Conservation (phyloP, 2,797 vertebrate genomes). For the Lepus townsendii region DNA sequence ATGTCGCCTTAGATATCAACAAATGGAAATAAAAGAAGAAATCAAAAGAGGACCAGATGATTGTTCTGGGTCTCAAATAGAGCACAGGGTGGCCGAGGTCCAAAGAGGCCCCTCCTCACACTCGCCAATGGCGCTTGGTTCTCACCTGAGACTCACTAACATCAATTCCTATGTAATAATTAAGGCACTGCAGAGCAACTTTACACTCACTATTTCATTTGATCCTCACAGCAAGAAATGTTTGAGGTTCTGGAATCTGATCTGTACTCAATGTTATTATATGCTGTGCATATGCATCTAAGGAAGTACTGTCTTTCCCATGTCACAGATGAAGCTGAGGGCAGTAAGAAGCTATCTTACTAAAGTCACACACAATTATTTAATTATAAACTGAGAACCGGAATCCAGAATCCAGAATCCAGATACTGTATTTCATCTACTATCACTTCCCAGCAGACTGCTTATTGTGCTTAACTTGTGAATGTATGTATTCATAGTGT, state of each 20-base stretch:
- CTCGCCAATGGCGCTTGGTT: not conserved
- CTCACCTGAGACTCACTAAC: not conserved
- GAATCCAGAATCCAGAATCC: not conserved
- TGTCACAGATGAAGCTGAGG: not conserved
- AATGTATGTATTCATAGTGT: not conserved
- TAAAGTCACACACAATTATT: not conserved
- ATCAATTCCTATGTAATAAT: not conserved
- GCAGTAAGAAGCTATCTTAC: no score
- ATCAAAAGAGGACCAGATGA: not conserved
- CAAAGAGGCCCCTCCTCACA: no score
- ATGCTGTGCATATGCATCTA: not conserved
- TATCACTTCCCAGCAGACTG: not conserved
- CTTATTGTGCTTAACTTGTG: not conserved
- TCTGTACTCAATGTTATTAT: not conserved
- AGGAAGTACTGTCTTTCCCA: no score
- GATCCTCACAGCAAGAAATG: not conserved
- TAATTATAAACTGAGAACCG: not conserved
- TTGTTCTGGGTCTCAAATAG: no score
- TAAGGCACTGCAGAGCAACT: not conserved
- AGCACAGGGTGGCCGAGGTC: no score
- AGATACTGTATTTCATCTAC: not conserved
- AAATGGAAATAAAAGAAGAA: not conserved
- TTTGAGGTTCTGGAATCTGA: not conserved
- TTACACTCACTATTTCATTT: not conserved
- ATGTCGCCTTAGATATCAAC: not conserved